Percentiles rank a stretch among this genome's conserved stretches.
Conservation (phyloP, 2,797 vertebrate species). For the Bovichtus variegatus region DNA sequence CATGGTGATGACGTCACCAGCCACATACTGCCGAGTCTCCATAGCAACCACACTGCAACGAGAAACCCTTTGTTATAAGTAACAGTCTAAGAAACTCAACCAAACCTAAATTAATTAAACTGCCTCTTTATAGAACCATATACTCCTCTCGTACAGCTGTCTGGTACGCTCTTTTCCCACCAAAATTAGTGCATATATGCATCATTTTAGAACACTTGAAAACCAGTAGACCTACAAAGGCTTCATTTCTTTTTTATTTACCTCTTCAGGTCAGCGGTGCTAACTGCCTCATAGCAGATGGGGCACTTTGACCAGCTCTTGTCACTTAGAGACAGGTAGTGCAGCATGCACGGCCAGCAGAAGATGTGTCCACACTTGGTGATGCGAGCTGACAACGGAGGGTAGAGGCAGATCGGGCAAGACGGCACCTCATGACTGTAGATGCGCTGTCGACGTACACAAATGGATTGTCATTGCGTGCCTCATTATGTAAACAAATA, state of each 20-base stretch:
- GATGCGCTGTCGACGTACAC: constrained; percentile 87
- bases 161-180: too few relatives aligned
- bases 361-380: constrained; percentile 98
- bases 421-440: constrained; percentile 99
- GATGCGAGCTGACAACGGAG: constrained; percentile 96
- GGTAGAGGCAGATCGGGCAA: constrained; percentile 98
- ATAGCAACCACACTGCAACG: constrained; percentile 93
- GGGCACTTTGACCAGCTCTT: constrained; percentile 98
- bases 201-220: too few relatives aligned
- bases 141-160: background rate
- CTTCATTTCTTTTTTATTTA: constrained; percentile 51
- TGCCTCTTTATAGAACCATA: background rate
- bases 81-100: background rate
- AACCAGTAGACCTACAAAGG: too few relatives aligned
- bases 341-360: constrained; percentile 98
- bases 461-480: background rate
- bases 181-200: too few relatives aligned
- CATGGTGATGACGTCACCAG: constrained; percentile 95
- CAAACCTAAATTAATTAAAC: background rate
- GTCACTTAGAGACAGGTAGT: constrained; percentile 96
- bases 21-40: constrained; percentile 93
- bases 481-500: background rate
- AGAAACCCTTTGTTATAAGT: background rate
- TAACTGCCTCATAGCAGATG: constrained; percentile 96
- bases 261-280: constrained; percentile 96